A percentile compares a stretch with the other conserved stretches of the same genome.
These are phyloP conservation scores for Unio delphinus DNA, from an alignment of 2,888 invertebrate species.

Conservation along the genomic window DNA sequence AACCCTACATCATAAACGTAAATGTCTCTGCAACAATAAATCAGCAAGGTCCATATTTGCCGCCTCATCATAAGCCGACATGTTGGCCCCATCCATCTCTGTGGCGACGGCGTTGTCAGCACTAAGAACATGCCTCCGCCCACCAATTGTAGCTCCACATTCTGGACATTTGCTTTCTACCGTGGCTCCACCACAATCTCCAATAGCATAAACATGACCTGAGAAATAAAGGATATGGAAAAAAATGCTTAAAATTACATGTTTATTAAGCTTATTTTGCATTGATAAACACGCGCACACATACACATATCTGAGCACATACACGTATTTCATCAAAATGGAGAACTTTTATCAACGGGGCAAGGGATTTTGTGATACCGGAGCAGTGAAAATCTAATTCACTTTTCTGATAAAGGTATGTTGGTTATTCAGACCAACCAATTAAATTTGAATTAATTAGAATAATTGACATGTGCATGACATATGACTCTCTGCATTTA, in stretches of 20 bases:
- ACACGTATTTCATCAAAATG: too few species aligned
- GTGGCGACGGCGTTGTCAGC: constrained; percentile 72
- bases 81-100: constrained; percentile 70
- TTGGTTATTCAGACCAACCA: too few species aligned
- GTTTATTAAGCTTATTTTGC: background rate
- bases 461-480: too few species aligned
- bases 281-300: background rate
- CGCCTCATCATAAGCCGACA: constrained; percentile 49
- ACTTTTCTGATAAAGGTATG: too few species aligned
- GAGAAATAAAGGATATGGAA: constrained; percentile 1
- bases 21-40: too few species aligned
- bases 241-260: background rate
- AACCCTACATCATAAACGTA: too few species aligned
- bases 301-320: too few species aligned
- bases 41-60: constrained; percentile 7
- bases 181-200: constrained; percentile 80
- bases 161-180: constrained; percentile 75
- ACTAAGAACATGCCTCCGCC: constrained; percentile 73
- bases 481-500: too few species aligned
- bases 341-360: too few species aligned
- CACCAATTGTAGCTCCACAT: constrained; percentile 77
- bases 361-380: too few species aligned
- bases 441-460: too few species aligned
- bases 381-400: too few species aligned
- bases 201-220: constrained; percentile 79